These are phyloP conservation scores for Champsocephalus gunnari DNA, from an alignment of 2,797 vertebrate species.

Conservation along the genomic window DNA sequence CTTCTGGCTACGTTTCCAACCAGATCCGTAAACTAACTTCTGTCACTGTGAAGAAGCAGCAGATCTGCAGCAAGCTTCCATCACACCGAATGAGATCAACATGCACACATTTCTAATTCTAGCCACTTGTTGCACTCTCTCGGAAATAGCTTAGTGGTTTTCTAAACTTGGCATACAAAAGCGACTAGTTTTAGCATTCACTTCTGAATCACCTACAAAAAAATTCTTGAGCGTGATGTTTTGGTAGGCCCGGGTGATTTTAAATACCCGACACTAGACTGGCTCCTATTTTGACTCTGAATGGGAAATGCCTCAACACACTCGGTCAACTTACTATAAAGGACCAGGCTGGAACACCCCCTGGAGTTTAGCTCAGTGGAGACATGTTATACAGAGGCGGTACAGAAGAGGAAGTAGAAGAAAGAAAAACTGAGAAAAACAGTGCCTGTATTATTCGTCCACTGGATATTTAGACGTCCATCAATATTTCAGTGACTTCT, in stretches of 20 bases:
- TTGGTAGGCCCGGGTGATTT: constrained; percentile 58
- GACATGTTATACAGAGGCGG: constrained; percentile 13
- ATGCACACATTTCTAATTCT: background rate
- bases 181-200: constrained; percentile 23
- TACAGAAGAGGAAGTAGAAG: background rate
- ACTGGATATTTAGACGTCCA: constrained; percentile 63
- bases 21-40: background rate
- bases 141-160: background rate
- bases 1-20: background rate
- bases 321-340: constrained; percentile 55
- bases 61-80: background rate
- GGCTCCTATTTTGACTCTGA: constrained; percentile 43
- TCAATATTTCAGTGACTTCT: constrained; percentile 69
- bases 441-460: constrained; percentile 9
- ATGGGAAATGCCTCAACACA: constrained; percentile 58
- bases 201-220: constrained; percentile 28
- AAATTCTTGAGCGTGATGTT: constrained; percentile 54
- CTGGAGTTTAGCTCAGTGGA: constrained; percentile 26
- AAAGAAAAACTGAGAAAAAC: constrained; percentile 1
- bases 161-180: constrained; percentile 15
- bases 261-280: constrained; percentile 48
- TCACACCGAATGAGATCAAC: constrained; percentile 2
- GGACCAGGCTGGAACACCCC: constrained; percentile 37
- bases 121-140: background rate
- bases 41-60: constrained; percentile 15